Evolutionary conservation across 2,797 vertebrate species (phyloP).

Genomic region (Anableps anableps): DNA sequence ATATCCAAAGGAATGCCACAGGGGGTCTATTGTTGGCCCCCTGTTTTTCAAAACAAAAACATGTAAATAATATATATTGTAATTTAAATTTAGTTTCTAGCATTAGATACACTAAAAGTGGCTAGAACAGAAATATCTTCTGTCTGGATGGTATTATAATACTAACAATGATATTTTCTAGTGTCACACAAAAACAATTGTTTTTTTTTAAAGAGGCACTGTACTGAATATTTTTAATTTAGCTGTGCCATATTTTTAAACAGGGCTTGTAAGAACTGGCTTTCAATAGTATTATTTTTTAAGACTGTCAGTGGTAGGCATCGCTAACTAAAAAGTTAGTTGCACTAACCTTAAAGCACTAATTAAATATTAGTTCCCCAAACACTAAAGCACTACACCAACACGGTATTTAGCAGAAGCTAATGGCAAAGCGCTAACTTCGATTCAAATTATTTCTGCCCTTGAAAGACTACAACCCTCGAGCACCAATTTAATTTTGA

Average conservation of each 20-base stretch:
- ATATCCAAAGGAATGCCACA: constrained; percentile 1
- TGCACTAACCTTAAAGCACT: too few relatives aligned
- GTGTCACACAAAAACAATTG: neutral
- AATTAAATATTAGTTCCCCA: too few relatives aligned
- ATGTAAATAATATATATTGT: neutral
- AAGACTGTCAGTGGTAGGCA: too few relatives aligned
- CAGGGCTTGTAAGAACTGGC: too few relatives aligned
- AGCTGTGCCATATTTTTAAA: neutral
- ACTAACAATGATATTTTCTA: neutral
- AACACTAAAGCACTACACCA: too few relatives aligned
- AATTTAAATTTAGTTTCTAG: neutral
- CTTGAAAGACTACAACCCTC: too few relatives aligned
- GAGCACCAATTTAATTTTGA: too few relatives aligned
- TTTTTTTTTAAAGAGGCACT: neutral
- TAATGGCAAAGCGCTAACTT: too few relatives aligned
- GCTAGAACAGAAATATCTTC: neutral
- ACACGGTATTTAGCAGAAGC: too few relatives aligned
- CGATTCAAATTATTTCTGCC: too few relatives aligned
- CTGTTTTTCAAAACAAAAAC: neutral
- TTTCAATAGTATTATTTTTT: neutral
- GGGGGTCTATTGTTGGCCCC: neutral
- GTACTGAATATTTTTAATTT: neutral
- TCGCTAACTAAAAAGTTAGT: too few relatives aligned
- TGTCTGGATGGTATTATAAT: neutral
- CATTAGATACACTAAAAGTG: neutral